phyloP scores from a whole-genome alignment of 2,113 vertebrate genomes.

The Ceratotherium simum region DNA sequence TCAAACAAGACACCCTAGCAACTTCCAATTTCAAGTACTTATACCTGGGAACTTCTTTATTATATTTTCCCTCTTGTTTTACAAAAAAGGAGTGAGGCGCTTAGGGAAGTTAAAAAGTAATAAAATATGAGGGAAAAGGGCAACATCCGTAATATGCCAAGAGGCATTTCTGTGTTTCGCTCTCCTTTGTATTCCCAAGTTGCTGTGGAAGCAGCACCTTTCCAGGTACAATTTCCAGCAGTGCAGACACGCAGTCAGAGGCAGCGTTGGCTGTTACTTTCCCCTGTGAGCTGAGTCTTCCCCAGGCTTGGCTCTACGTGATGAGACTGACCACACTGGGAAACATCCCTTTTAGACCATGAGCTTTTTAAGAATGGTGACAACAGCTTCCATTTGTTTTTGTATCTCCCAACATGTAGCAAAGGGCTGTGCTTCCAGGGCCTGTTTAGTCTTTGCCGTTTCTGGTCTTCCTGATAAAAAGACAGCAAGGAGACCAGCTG shows the following conservation, averaged over 20 bases:
- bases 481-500: background rate
- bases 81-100: background rate
- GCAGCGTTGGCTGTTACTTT: background rate
- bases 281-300: background rate
- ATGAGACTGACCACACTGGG: background rate
- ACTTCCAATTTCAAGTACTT: background rate
- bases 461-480: background rate
- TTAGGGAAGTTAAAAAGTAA: constrained; percentile 30
- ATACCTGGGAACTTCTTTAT: background rate
- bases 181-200: background rate
- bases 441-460: accelerated
- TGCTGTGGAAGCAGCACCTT: background rate
- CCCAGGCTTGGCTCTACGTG: background rate
- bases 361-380: background rate
- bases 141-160: background rate
- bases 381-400: background rate
- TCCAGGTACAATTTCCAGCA: background rate
- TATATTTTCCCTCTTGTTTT: background rate
- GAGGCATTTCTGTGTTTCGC: background rate
- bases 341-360: background rate
- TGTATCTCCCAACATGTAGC: background rate
- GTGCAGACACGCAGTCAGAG: background rate
- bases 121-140: background rate
- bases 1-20: background rate
- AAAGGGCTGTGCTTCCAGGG: background rate